Conservation (phyloP, 2,113 vertebrate genomes). For the Holacanthus passer region DNA sequence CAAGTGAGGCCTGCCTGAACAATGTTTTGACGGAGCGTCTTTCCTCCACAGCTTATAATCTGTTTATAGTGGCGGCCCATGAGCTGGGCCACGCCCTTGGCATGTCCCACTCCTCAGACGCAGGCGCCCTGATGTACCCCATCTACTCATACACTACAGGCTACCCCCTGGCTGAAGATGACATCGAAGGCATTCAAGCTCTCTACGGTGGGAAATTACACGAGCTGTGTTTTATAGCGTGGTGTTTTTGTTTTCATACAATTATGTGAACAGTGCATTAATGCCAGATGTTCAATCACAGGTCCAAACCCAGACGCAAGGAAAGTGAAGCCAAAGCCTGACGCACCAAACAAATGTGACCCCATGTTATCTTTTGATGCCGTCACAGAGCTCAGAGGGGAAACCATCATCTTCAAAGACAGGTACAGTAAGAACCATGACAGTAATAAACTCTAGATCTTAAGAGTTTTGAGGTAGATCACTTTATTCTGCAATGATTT, state of each 20-base stretch:
- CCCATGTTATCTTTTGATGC: slow-evolving; percentile 83
- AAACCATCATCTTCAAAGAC: slow-evolving; percentile 87
- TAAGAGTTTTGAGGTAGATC: background rate
- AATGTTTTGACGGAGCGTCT: background rate
- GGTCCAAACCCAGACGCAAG: slow-evolving; percentile 78
- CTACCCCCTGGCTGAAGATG: slow-evolving; percentile 90
- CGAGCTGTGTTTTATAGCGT: background rate
- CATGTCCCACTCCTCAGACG: slow-evolving; percentile 91
- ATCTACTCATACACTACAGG: slow-evolving; percentile 89
- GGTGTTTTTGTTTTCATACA: background rate
- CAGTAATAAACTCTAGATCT: background rate
- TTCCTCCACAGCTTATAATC: slow-evolving; percentile 89
- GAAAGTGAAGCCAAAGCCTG: slow-evolving; percentile 82
- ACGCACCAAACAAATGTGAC: slow-evolving; percentile 84
- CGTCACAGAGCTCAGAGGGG: slow-evolving; percentile 84
- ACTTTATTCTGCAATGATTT: background rate
- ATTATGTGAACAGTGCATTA: background rate
- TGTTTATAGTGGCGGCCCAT: slow-evolving; percentile 94
- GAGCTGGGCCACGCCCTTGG: slow-evolving; percentile 96
- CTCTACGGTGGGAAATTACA: slow-evolving; percentile 89
- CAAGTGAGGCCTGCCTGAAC: background rate
- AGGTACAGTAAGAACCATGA: slow-evolving; percentile 63
- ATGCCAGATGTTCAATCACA: slow-evolving; percentile 53
- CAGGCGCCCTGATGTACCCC: slow-evolving; percentile 95
- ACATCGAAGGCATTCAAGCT: slow-evolving; percentile 92